Base-by-base conservation (phyloP, 2,888 invertebrate genomes). In the Drosophila fulvimacula region DNA sequence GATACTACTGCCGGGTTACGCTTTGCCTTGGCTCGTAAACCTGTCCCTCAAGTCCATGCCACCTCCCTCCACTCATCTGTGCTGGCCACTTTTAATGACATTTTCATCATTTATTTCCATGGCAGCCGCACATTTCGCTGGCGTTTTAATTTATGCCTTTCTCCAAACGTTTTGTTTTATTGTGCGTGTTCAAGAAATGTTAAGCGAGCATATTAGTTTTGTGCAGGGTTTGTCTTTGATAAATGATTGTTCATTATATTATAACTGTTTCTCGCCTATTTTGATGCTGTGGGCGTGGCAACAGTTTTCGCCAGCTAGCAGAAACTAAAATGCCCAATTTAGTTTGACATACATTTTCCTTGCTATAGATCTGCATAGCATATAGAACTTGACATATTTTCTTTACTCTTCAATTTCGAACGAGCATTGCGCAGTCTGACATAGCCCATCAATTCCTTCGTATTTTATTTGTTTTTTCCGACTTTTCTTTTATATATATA, bases 21-120 rank as follows among this genome's bases (percentile, higher is more conserved):
- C 24, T 46, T 69, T 72, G 46, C 38, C 27, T 39, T 44, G 65
- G 30, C 62, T 32, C 42, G 30, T 51, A 65, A 63, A 53, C 2
- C 30, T 19, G 10, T 19, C 17, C 15, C 21, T 13, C 32, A 19
- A 34, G 30, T 30, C 19, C 19, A 5, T 6, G 41, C 17, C 19
- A 41, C 3, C 30, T n/a, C 13, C 3, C 17, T 1, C 46, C 9
- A 1, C 17, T 2, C 15, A 30, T 2, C 3, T 30, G 15, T 1
- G 10, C 21, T 32, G 9, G 19, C 32, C 52, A 10, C 36, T 48
- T 69, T 81, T 69, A 79, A 81, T 76, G 79, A 84, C 77, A 74
- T 71, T 84, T 84, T 63, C 70, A 67, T 82, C 82, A 84, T 87
- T 81, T 73, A 76, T 82, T 87, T 87, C 78, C 64, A 65, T 79